Base-by-base conservation (phyloP, 2,797 vertebrate species). In the Tangara arthus region DNA sequence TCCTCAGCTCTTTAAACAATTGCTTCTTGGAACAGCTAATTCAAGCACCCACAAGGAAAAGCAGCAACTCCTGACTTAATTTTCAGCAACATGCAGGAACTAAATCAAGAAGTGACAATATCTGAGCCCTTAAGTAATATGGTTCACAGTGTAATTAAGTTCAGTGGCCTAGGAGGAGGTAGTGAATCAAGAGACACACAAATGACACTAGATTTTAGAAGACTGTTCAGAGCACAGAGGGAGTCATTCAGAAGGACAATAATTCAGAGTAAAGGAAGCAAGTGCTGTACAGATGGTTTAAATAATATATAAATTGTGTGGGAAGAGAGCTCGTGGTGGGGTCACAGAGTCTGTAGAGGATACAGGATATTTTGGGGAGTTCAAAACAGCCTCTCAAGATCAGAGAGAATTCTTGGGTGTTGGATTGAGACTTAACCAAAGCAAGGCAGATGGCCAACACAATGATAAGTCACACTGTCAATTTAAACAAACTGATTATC, bases 101-200 rank as follows among this genome's bases (percentile, higher is more conserved):
- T 92, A 89, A 93, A 92, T 91, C 83, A 93, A 72, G 44, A 88
- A 95, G 77, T 47, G 71, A 84, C 87, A 93, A 73, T 77, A 89
- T 69, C 59, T 11, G 3, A 94, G 80, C 41, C 82, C 68, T 72
- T 91, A 91, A 96, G 77, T 91, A 89, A 94, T 41, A 90, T 60
- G 46, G 73, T 87, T 90, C 82, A 84, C 85, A 80, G 41, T 2
- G 2, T 94, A 94, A 94, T 94, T 93, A 96, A 91, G 82, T 82
- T 34, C 64, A 79, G 64, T 28, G 20, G 73, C 41, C 34, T 82
- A 90, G 79, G 44, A 89, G 46, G 22, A 77, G 23, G 49, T 26
- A 77, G 70, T 27, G 44, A 90, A 82, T 44, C 13, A 85, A 87
- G 47, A 93, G 49, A 82, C 28, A 68, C 20, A 57, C 4, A 2